A percentile compares a stretch with the other conserved stretches of the same genome.
Evolutionary conservation across 2,888 invertebrate species (phyloP).

Genomic region (Furcula furcula): DNA sequence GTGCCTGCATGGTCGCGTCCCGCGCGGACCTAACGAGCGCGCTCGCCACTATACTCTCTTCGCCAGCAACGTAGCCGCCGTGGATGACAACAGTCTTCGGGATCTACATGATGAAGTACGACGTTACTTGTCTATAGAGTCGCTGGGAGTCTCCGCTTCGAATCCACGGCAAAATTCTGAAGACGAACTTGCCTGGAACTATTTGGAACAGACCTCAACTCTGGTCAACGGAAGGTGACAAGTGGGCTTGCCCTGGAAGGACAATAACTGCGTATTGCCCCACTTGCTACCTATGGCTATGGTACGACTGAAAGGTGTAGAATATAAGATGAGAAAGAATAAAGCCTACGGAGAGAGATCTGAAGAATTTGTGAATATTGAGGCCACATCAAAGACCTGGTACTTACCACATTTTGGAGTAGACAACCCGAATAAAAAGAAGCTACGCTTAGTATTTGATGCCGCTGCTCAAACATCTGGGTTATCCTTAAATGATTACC

Average conservation of each 20-base stretch:
- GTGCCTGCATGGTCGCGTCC: constrained; percentile 3
- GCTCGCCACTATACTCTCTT: background rate
- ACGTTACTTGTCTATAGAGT: constrained; percentile 1
- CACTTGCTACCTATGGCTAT: constrained; percentile 17
- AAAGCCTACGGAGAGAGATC: constrained; percentile 11
- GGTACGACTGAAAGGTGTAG: constrained; percentile 16
- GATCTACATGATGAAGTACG: constrained; percentile 1
- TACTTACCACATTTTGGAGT: constrained; percentile 29
- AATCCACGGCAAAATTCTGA: constrained; percentile 5
- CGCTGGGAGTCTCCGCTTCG: background rate
- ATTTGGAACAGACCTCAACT: constrained; percentile 14
- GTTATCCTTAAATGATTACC: constrained; percentile 2
- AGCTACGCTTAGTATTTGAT: constrained; percentile 22
- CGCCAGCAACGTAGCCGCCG: background rate
- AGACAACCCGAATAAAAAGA: constrained; percentile 24
- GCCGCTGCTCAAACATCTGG: constrained; percentile 13
- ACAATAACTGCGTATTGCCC: constrained; percentile 11
- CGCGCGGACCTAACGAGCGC: background rate
- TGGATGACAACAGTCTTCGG: background rate
- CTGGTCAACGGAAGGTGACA: constrained; percentile 20
- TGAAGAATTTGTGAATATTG: constrained; percentile 1
- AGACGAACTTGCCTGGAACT: background rate
- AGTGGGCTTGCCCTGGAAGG: constrained; percentile 28
- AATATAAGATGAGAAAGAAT: constrained; percentile 17
- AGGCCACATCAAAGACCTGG: constrained; percentile 14